A percentile compares a stretch with the other conserved stretches of the same genome.
Evolutionary conservation across 2,888 invertebrate genomes (phyloP).

Genomic region (Macrostomum cliftonense): DNA sequence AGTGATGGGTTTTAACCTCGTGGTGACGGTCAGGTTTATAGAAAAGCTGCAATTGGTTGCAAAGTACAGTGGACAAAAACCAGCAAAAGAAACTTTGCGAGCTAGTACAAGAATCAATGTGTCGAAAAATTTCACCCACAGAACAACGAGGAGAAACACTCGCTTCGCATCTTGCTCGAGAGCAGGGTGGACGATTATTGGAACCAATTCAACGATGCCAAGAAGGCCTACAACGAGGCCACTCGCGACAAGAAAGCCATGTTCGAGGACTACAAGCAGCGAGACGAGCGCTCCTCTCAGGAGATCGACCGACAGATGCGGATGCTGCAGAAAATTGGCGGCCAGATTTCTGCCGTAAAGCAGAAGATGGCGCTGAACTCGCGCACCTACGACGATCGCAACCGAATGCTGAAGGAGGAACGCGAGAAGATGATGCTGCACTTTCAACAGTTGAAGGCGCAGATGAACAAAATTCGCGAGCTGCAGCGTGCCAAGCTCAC

Average conservation of each 20-base stretch:
- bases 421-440: constrained; percentile 26
- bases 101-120: too few relatives aligned
- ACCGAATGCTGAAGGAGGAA: constrained; percentile 31
- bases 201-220: constrained; percentile 28
- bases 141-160: constrained; percentile 38
- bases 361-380: constrained; percentile 30
- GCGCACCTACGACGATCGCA: constrained; percentile 34
- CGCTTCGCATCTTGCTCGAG: constrained; percentile 30
- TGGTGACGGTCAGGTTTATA: too few relatives aligned
- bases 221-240: constrained; percentile 32
- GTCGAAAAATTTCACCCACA: constrained; percentile 15
- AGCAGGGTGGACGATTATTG: constrained; percentile 31
- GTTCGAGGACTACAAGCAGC: constrained; percentile 32
- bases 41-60: too few relatives aligned
- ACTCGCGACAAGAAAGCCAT: constrained; percentile 33
- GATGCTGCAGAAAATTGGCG: constrained; percentile 34
- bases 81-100: too few relatives aligned
- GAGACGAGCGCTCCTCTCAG: constrained; percentile 34
- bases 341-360: constrained; percentile 30
- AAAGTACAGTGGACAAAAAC: too few relatives aligned
- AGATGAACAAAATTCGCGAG: constrained; percentile 36
- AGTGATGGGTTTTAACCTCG: too few relatives aligned
- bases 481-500: constrained; percentile 29
- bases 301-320: constrained; percentile 37
- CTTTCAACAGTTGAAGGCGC: constrained; percentile 29